Conservation (phyloP, 2,113 vertebrate genomes). For the Rhagologus leucostigma region DNA sequence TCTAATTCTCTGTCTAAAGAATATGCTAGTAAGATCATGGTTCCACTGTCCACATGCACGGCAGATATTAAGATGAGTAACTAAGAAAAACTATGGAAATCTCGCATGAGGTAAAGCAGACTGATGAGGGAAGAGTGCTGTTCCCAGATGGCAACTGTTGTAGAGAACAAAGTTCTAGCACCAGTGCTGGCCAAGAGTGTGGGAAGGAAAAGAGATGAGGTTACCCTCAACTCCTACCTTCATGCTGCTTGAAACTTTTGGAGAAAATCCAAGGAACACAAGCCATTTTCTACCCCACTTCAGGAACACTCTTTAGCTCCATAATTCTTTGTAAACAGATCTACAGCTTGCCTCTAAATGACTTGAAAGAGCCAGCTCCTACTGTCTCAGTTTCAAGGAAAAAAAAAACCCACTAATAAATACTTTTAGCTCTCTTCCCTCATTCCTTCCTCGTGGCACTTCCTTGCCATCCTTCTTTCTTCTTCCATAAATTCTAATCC, state of each 20-base stretch:
- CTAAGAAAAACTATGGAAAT: background rate
- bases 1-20: background rate
- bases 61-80: background rate
- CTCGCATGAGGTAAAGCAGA: background rate
- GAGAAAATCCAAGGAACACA: conserved; percentile 24
- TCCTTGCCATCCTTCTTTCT: background rate
- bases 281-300: background rate
- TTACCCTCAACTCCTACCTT: conserved; percentile 29
- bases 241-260: background rate
- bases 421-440: background rate
- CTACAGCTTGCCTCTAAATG: background rate
- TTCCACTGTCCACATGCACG: background rate
- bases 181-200: background rate
- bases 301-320: background rate
- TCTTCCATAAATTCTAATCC: background rate
- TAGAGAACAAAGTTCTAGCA: background rate
- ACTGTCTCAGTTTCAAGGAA: background rate
- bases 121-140: background rate
- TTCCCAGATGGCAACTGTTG: background rate
- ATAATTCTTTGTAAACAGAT: background rate
- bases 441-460: background rate
- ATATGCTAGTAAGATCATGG: background rate
- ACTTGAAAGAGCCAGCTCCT: background rate
- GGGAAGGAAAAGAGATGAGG: conserved; percentile 12
- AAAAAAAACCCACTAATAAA: background rate